Evolutionary conservation across 2,113 vertebrate genomes (phyloP), one percentile per base, ranked within the genome.

Genomic region (Sardina pilchardus): DNA sequence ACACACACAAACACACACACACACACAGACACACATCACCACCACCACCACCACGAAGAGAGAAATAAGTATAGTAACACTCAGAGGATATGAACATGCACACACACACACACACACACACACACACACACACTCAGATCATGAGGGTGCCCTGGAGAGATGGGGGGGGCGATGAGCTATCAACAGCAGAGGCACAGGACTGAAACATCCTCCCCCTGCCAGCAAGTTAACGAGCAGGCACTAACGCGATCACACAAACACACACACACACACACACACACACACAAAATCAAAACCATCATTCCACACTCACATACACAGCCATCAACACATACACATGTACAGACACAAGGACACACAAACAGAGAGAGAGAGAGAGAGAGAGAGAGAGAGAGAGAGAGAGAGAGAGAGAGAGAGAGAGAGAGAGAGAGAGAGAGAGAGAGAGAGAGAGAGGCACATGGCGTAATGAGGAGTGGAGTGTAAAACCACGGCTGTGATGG

Each of bases 391-490:
- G n/a, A 67, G n/a, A 30, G n/a, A 67, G n/a, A 67, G n/a, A 67
- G 6, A 67, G n/a, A 67, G n/a, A 67, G n/a, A 67, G n/a, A 67
- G n/a, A 67, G 9, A 67, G n/a, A 67, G n/a, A 67, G n/a, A 67
- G n/a, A 67, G n/a, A 67, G n/a, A 67, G n/a, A 67, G n/a, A 67
- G n/a, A 67, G n/a, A 67, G n/a, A 67, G n/a, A 67, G n/a, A 67
- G n/a, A 67, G n/a, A 67, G n/a, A 67, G n/a, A 67, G n/a, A 67
- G n/a, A 42, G 5, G 24, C 53, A 59, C 21, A 24, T 6, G 4
- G 53, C 21, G 24, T 59, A 59, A 59, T 59, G 19, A 59, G 4
- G 53, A 59, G 19, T 5, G 21, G 21, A 59, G 53, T 59, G 53
- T 59, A 24, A 59, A 24, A 24, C 53, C 21, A 59, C 5, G 53